Percentiles rank a stretch among this genome's conserved stretches.
phyloP scores from a whole-genome alignment of 2,113 vertebrate species.

The Corydoras sp. region DNA sequence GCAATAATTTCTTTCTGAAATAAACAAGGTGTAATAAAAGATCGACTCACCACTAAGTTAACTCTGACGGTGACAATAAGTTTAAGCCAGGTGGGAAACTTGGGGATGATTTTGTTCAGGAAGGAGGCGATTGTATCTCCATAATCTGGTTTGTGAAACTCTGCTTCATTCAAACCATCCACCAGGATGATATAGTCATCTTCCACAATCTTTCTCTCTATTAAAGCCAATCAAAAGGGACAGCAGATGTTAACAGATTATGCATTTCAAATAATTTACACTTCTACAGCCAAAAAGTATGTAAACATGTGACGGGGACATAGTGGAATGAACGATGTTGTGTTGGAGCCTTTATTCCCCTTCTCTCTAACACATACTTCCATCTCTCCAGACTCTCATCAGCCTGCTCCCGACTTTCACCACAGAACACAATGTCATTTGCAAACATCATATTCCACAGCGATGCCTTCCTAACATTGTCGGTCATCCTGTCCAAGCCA shows the following conservation, averaged over 20 bases:
- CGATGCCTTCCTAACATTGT: no score
- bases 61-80: conserved; percentile 89
- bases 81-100: conserved; percentile 91
- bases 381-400: no score
- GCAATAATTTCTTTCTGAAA: neutral
- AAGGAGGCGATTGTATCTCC: conserved; percentile 95
- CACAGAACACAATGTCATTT: no score
- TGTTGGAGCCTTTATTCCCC: no score
- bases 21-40: neutral
- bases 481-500: no score
- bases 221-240: conserved; percentile 21
- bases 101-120: conserved; percentile 81
- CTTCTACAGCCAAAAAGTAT: neutral
- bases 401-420: no score
- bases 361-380: no score
- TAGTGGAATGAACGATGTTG: no score
- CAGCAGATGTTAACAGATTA: neutral
- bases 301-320: neutral
- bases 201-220: conserved; percentile 86
- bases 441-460: no score
- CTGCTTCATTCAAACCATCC: conserved; percentile 95
- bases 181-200: conserved; percentile 93
- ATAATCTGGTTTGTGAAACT: conserved; percentile 98
- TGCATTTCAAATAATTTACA: neutral
- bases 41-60: conserved; percentile 80